Conservation (phyloP, 2,113 vertebrate genomes). For the Aplodontia rufa region DNA sequence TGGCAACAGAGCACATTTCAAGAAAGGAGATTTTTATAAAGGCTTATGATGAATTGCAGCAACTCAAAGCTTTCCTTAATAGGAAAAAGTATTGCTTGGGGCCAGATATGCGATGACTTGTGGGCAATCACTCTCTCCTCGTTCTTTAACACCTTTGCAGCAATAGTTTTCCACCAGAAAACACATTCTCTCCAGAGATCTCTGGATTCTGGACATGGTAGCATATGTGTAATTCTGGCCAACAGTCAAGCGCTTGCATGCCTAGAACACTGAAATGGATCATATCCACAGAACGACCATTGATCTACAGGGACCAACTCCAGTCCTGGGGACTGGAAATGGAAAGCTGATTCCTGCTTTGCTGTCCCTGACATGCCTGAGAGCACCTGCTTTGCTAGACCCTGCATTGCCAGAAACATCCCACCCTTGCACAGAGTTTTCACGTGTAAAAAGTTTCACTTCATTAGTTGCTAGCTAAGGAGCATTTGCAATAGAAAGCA, state of each 20-base stretch:
- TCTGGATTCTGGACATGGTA: background rate
- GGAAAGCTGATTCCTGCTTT: background rate
- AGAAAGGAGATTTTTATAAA: slow-evolving; percentile 65
- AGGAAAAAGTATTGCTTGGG: slow-evolving; percentile 61
- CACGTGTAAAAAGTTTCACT: background rate
- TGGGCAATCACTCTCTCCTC: slow-evolving; percentile 56
- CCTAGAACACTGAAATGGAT: background rate
- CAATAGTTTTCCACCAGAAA: slow-evolving; percentile 21
- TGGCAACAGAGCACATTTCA: slow-evolving; percentile 57
- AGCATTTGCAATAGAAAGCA: background rate
- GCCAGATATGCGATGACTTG: background rate
- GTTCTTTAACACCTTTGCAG: slow-evolving; percentile 26
- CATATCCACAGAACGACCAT: background rate
- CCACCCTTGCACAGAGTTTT: background rate
- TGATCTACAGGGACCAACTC: background rate
- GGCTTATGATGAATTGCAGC: slow-evolving; percentile 65
- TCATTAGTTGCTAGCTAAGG: background rate
- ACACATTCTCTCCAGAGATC: background rate
- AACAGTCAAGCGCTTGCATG: background rate
- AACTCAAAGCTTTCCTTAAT: slow-evolving; percentile 58
- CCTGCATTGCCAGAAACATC: background rate
- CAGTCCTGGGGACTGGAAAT: background rate
- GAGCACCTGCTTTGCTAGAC: background rate
- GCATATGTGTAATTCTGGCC: background rate
- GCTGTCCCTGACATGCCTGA: background rate